Base-by-base conservation (phyloP, 1,140 invertebrate genomes). In the Thaumetopoea pityocampa region DNA sequence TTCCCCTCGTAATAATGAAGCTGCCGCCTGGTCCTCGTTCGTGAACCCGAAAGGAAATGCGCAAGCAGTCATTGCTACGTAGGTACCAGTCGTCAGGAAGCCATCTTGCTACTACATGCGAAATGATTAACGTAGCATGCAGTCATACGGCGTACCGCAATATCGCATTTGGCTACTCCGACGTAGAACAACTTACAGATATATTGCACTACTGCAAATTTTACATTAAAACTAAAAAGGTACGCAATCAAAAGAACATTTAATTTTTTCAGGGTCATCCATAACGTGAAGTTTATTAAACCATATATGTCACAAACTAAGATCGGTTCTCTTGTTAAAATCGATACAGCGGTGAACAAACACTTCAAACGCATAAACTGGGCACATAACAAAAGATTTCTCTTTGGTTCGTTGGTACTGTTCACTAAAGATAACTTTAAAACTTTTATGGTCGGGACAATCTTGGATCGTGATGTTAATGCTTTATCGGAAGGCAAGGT, bases 381-480 rank as follows among this genome's bases (percentile, higher is more conserved):
- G 77, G 33, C 33, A 1, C 35, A 71, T 15, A 81, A 52, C 35
- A 78, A 90, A 61, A 76, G 90, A 29, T 87, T 95, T 15, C 87
- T 94, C 61, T 90, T 79, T 72, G 93, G 93, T 0, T 90, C 92
- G 0, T 70, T 95, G n/a, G 52, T 95, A 0, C 88, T 91, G 45
- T 87, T 96, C 14, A 91, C 91, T 1, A 76, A 72, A 17, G 88
- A 93, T 60, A 85, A 90, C 28, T 95, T 94, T 67, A 70, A 87
- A 15, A 88, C 87, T 16, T 78, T 93, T 17, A 70, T 92, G 18
- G 88, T 93, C 52, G 93, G 88, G 8, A 90, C 87, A 1, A 89
- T 95, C 10, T 62, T 83, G 3, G 85, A 91, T 15, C 78, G 90
- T 24, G 85, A 92, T 20, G 17, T 52, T 0, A 63, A 87, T 18